Percentiles rank a stretch among this genome's conserved stretches.
Evolutionary conservation across 2,113 vertebrate genomes (phyloP).

Genomic region (Pomatostomus ruficeps): DNA sequence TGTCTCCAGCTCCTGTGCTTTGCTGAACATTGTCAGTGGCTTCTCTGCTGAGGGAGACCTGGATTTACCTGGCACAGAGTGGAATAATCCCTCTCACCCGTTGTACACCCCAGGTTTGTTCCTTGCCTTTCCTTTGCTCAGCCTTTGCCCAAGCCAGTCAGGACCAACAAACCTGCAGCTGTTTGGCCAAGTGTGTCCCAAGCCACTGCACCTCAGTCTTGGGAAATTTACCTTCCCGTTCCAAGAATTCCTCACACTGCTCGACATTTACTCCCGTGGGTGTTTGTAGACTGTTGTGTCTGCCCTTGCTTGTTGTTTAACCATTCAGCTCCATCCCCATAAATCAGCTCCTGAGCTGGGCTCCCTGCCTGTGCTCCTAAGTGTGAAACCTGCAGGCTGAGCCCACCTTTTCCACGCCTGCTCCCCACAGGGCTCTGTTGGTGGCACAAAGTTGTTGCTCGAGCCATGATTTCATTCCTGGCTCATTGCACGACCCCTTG

Average conservation of each 20-base stretch:
- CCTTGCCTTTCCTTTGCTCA: background rate
- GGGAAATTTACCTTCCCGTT: background rate
- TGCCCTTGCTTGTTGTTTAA: constrained; percentile 40
- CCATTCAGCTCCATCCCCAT: background rate
- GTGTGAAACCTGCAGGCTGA: background rate
- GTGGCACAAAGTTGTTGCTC: background rate
- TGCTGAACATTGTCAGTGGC: background rate
- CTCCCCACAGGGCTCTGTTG: background rate
- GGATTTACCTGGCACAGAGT: background rate
- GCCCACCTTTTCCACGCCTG: background rate
- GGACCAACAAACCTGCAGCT: background rate
- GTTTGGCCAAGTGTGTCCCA: background rate
- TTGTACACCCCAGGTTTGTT: background rate
- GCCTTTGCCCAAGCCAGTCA: background rate
- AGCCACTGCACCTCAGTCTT: background rate
- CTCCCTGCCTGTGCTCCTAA: background rate
- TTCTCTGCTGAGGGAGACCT: background rate
- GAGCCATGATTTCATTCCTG: background rate
- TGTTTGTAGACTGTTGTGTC: constrained; percentile 38
- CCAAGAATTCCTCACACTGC: background rate
- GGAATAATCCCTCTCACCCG: background rate
- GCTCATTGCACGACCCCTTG: background rate
- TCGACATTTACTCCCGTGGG: background rate
- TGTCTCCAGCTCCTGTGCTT: background rate
- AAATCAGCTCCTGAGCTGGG: constrained; percentile 2